These are phyloP conservation scores for Vandiemenella viatica DNA, from an alignment of 2,888 invertebrate genomes.

Conservation along the genomic window DNA sequence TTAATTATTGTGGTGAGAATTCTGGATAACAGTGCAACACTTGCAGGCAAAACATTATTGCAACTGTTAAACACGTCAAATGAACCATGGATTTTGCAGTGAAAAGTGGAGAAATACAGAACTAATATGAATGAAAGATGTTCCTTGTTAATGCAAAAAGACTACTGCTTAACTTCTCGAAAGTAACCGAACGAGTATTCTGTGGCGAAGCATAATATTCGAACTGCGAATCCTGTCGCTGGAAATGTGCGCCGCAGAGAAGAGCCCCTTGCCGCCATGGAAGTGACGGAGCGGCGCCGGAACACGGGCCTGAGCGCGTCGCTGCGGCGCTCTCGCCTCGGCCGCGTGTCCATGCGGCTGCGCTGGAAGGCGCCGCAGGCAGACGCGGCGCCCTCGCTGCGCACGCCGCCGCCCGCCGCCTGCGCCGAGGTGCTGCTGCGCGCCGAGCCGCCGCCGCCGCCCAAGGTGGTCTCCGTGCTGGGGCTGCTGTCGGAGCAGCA, in stretches of 20 bases:
- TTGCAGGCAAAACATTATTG: no score
- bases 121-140: no score
- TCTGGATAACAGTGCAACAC: no score
- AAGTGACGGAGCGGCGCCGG: constrained; percentile 12
- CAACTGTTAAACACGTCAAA: no score
- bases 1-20: no score
- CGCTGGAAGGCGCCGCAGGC: constrained; percentile 32
- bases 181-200: no score
- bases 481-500: constrained; percentile 1
- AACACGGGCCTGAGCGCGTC: constrained; percentile 4
- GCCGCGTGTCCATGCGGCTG: constrained; percentile 51
- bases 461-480: constrained; percentile 3
- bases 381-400: constrained; percentile 3
- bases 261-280: background rate
- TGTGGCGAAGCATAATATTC: no score
- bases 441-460: background rate
- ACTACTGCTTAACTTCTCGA: no score
- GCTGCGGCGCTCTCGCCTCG: constrained; percentile 48
- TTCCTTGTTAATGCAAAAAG: no score
- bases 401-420: constrained; percentile 10
- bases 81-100: no score
- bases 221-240: no score
- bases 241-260: background rate
- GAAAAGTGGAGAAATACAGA: no score
- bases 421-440: constrained; percentile 33